Base-by-base conservation (phyloP, 2,113 vertebrate species). In the Eonycteris spelaea region DNA sequence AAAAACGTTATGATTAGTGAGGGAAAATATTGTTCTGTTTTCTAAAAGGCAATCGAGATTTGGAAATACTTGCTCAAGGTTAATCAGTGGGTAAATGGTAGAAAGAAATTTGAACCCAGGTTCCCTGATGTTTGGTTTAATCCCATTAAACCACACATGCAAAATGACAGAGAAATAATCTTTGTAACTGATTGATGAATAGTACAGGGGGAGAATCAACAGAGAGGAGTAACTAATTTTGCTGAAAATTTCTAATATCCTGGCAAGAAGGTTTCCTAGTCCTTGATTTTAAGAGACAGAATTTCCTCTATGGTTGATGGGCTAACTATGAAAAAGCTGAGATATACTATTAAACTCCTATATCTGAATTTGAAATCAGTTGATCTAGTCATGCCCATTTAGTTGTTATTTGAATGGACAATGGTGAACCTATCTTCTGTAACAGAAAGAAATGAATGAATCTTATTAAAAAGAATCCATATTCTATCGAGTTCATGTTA, bases 291-390 rank as follows among this genome's bases (percentile, higher is more conserved):
- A 70, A 61, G 68, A 89, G 77, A 91, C 1, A 68, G 6, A 6
- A 73, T 97, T 93, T 80, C 35, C 14, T 94, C 26, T 6, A 4
- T 78, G 51, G 61, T 73, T 80, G 63, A 95, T 61, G 30, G 9
- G 51, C 51, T 93, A 88, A 70, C 33, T 95, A 53, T 90, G 71
- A 82, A 95, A 73, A 85, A 74, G 33, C 92, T 93, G 68, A 86
- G 40, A 87, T 59, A 73, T 18, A 35, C 82, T 78, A 48, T 95
- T 94, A 91, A 95, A 79, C 14, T 75, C 24, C 79, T 90, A 18
- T 84, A 71, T 92, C 92, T 97, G 94, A 91, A 90, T 97, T 93
- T 95, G 90, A 94, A 95, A 96, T 95, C 74, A 79, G 57, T 90
- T 94, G 70, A n/a, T 92, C n/a, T 80, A 33, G 92, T 96, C 78